Base-by-base conservation (phyloP, 2,797 vertebrate genomes). In the Distichodus sexfasciatus region DNA sequence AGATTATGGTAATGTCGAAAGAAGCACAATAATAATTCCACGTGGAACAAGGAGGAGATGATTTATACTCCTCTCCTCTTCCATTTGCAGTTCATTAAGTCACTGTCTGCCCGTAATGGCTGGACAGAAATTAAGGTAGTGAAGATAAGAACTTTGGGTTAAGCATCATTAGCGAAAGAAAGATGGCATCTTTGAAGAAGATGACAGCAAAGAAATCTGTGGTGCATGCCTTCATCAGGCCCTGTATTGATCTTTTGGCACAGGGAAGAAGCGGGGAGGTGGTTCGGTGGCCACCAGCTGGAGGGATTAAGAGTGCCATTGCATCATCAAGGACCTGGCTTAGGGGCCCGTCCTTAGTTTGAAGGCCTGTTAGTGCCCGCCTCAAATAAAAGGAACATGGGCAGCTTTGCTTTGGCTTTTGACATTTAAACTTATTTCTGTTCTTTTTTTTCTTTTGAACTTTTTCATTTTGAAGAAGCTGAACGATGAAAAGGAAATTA, bases 21-120 rank as follows among this genome's bases (percentile, higher is more conserved):
- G 87, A 85, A 83, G 61, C 78, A 80, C 76, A 81, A 86, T 81
- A 80, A 89, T 87, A 90, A 89, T 85, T 82, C 73, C 78, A 84
- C 60, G 44, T 78, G 85, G 85, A 81, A 76, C 75, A 83, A 83
- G 81, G 71, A 76, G 81, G 58, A 89, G 83, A 92, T 95, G 90
- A 96, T 94, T 94, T 93, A 95, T 93, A 85, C 71, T 84, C 84
- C 86, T 89, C 91, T 91, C 88, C 81, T 89, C 87, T 91, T 79
- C 85, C 87, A 90, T 95, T 93, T 94, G 86, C 90, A 92, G 87
- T 91, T 94, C 91, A 94, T 95, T 95, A 94, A 93, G 92, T 94
- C 91, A 93, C 90, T 92, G 88, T 91, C 91, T 92, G 87, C 86
- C 87, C 61, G 76, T 92, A 93, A 92, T 90, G 90, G 90, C 88